A percentile compares a stretch with the other conserved stretches of the same genome.
Conservation (phyloP, 2,113 vertebrate genomes). For the Eidolon helvum region DNA sequence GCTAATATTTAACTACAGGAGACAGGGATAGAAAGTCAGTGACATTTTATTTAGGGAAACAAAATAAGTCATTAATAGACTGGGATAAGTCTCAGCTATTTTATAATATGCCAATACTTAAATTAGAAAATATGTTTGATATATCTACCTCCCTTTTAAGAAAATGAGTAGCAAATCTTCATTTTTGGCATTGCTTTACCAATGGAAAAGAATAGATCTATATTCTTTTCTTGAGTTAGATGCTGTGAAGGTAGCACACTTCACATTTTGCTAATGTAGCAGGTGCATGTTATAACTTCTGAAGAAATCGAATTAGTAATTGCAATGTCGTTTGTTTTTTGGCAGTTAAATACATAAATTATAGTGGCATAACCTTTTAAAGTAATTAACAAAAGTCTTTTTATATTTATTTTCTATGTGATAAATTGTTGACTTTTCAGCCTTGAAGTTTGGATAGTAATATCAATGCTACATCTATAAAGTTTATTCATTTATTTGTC, state of each 20-base stretch:
- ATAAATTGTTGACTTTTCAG: conserved; percentile 17
- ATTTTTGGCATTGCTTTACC: not conserved
- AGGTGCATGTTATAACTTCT: not conserved
- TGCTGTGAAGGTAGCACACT: not conserved
- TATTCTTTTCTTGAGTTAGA: not conserved
- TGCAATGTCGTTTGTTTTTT: not conserved
- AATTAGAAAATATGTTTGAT: not conserved
- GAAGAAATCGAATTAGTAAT: not conserved
- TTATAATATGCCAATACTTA: not conserved
- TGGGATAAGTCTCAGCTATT: not conserved
- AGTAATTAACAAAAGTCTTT: not conserved
- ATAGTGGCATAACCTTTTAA: conserved; percentile 21
- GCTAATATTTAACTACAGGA: not conserved
- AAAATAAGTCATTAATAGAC: not conserved
- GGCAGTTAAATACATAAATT: not conserved
- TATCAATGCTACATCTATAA: not conserved
- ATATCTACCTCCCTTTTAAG: not conserved
- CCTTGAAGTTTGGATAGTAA: conserved; percentile 14
- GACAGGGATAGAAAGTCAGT: not conserved
- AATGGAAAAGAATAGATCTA: not conserved
- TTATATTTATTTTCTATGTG: not conserved
- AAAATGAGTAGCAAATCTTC: not conserved
- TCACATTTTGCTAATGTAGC: not conserved
- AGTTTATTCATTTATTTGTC: not conserved
- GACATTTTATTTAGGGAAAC: not conserved